phyloP scores from a whole-genome alignment of 2,888 invertebrate species.

The Myathropa florea region DNA sequence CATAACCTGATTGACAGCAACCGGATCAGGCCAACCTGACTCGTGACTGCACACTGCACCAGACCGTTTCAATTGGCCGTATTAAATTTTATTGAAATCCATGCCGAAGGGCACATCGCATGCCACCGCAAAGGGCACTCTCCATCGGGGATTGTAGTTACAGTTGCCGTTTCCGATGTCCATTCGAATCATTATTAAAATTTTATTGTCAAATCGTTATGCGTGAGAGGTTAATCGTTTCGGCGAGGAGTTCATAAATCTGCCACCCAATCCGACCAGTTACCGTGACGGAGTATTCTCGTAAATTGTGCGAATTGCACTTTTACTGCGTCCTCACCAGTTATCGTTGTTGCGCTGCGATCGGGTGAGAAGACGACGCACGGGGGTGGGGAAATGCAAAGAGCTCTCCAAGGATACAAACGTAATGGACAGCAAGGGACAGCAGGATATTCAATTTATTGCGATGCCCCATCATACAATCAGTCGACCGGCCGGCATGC shows the following conservation, averaged over 20 bases:
- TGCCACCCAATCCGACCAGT: slow-evolving; percentile 48
- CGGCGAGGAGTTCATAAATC: slow-evolving; percentile 62
- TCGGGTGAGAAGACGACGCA: too few relatives aligned
- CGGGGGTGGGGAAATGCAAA: background rate
- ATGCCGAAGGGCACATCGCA: background rate
- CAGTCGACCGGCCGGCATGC: background rate
- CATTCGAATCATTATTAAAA: slow-evolving; percentile 62
- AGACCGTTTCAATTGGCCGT: slow-evolving; percentile 45
- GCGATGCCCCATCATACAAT: slow-evolving; percentile 9
- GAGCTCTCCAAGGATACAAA: slow-evolving; percentile 5
- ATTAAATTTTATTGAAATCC: slow-evolving; percentile 62
- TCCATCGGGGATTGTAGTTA: background rate
- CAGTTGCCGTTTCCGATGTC: slow-evolving; percentile 34
- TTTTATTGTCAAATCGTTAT: slow-evolving; percentile 65
- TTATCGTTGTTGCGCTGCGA: background rate
- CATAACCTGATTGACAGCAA: slow-evolving; percentile 56
- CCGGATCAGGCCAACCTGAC: background rate
- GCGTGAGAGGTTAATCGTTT: slow-evolving; percentile 62
- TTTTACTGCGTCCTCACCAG: slow-evolving; percentile 45
- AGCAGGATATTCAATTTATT: slow-evolving; percentile 66
- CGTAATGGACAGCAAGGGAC: slow-evolving; percentile 43
- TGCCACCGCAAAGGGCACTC: background rate
- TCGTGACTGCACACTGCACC: background rate
- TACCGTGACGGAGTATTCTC: slow-evolving; percentile 36
- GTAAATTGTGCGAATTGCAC: slow-evolving; percentile 62